Evolutionary conservation across 2,113 vertebrate species (phyloP).

Genomic region (Sander lucioperca): DNA sequence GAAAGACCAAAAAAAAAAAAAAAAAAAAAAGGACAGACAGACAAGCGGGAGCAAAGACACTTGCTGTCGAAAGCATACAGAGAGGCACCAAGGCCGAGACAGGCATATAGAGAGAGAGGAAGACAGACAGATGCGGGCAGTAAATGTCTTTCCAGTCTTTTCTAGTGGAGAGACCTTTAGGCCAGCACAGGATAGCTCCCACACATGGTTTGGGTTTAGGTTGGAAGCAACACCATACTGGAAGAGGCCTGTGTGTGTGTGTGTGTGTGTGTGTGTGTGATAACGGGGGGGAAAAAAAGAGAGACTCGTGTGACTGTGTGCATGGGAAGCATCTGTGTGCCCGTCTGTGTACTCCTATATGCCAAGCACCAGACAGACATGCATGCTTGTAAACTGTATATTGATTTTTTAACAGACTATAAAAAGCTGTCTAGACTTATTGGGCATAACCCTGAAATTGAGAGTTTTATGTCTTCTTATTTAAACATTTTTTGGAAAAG

Average conservation of each 20-base stretch:
- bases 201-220: slow-evolving; percentile 77
- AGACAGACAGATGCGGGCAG: background rate
- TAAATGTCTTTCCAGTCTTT: slow-evolving; percentile 2
- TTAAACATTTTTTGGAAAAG: slow-evolving; percentile 12
- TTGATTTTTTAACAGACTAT: slow-evolving; percentile 51
- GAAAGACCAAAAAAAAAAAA: background rate
- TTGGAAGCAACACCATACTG: slow-evolving; percentile 72
- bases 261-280: slow-evolving; percentile 9
- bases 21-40: background rate
- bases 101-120: background rate
- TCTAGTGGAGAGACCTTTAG: slow-evolving; percentile 37
- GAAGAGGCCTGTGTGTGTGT: slow-evolving; percentile 46
- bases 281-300: background rate
- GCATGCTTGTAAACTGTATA: slow-evolving; percentile 44
- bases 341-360: slow-evolving; percentile 25
- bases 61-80: slow-evolving; percentile 7
- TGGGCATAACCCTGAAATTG: slow-evolving; percentile 27
- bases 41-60: slow-evolving; percentile 10
- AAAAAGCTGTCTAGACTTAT: slow-evolving; percentile 28
- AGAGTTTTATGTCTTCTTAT: slow-evolving; percentile 33
- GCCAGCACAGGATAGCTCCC: slow-evolving; percentile 54
- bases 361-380: slow-evolving; percentile 38
- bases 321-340: slow-evolving; percentile 47
- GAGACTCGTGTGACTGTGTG: slow-evolving; percentile 21
- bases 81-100: background rate